A percentile compares a stretch with the other conserved stretches of the same genome.
Conservation (phyloP, 1,140 invertebrate genomes). For the Drosophila kohkoa region DNA sequence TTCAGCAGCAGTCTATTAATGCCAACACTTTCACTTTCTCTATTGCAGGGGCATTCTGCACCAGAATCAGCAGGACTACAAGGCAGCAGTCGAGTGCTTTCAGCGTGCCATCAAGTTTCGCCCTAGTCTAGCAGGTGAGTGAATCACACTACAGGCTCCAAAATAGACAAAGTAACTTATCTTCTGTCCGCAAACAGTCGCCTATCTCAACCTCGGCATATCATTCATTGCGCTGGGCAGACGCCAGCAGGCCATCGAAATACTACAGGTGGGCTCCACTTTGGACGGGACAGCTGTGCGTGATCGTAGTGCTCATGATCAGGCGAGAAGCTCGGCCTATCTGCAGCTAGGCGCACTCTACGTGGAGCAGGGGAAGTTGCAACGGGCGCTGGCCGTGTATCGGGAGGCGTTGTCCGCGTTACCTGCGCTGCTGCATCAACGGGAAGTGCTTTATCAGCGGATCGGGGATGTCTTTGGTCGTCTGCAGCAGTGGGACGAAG, state of each 20-base stretch:
- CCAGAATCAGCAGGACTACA: constrained; percentile 94
- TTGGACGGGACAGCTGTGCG: constrained; percentile 94
- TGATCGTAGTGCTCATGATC: constrained; percentile 95
- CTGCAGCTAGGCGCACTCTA: constrained; percentile 96
- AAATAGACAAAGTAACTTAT: background rate
- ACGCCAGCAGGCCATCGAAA: constrained; percentile 92
- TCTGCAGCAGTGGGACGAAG: constrained; percentile 91
- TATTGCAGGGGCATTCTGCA: constrained; percentile 94
- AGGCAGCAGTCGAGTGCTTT: constrained; percentile 96
- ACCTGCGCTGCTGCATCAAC: constrained; percentile 92
- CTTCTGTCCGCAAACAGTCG: constrained; percentile 88
- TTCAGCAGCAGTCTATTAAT: constrained; percentile 67
- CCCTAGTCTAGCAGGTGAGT: constrained; percentile 97
- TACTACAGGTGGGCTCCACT: constrained; percentile 92
- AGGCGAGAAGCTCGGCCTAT: constrained; percentile 94
- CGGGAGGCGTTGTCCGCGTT: constrained; percentile 93
- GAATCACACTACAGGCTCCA: background rate
- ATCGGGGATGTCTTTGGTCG: constrained; percentile 93
- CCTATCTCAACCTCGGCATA: constrained; percentile 97
- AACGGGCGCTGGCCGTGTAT: constrained; percentile 95
- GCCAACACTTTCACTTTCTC: constrained; percentile 57
- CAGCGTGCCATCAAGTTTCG: constrained; percentile 96
- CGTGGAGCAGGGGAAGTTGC: constrained; percentile 93
- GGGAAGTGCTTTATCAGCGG: constrained; percentile 86
- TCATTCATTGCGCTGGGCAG: constrained; percentile 93